Evolutionary conservation across 2,888 invertebrate species (phyloP).

Genomic region (Mellilla xanthometata): DNA sequence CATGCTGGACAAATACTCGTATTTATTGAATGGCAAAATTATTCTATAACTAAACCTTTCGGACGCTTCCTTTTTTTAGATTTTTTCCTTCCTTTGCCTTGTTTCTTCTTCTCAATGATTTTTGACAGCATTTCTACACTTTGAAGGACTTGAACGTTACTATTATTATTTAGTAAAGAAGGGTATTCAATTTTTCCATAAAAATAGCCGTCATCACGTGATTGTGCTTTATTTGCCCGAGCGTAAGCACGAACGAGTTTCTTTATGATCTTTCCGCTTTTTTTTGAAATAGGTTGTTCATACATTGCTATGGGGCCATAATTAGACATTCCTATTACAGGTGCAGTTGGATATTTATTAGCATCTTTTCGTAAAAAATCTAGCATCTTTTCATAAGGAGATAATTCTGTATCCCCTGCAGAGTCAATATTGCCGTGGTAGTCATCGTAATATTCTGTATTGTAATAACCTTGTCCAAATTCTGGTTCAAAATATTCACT

Average conservation of each 20-base stretch:
- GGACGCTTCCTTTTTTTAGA: too few relatives aligned
- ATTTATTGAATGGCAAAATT: too few relatives aligned
- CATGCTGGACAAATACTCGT: too few relatives aligned
- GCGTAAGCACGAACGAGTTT: slow-evolving; percentile 47
- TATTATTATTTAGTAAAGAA: not conserved
- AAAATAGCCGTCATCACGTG: slow-evolving; percentile 23
- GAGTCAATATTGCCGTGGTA: slow-evolving; percentile 1
- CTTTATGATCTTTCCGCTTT: slow-evolving; percentile 54
- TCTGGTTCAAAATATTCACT: slow-evolving; percentile 12
- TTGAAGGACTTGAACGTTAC: too few relatives aligned
- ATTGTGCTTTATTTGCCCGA: slow-evolving; percentile 29
- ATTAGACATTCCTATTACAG: slow-evolving; percentile 49
- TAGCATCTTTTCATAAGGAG: slow-evolving; percentile 53
- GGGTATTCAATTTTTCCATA: slow-evolving; percentile 27
- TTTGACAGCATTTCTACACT: too few relatives aligned
- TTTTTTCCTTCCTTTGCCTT: too few relatives aligned
- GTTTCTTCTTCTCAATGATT: too few relatives aligned
- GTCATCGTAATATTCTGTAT: not conserved
- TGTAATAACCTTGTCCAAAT: slow-evolving; percentile 1
- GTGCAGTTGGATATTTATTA: slow-evolving; percentile 44
- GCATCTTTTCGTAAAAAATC: slow-evolving; percentile 51
- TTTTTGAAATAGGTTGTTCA: slow-evolving; percentile 58
- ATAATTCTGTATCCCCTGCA: not conserved
- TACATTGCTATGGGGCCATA: slow-evolving; percentile 60
- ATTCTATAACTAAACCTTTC: too few relatives aligned